Conservation (phyloP, 2,797 vertebrate species). For the Iguana delicatissima region DNA sequence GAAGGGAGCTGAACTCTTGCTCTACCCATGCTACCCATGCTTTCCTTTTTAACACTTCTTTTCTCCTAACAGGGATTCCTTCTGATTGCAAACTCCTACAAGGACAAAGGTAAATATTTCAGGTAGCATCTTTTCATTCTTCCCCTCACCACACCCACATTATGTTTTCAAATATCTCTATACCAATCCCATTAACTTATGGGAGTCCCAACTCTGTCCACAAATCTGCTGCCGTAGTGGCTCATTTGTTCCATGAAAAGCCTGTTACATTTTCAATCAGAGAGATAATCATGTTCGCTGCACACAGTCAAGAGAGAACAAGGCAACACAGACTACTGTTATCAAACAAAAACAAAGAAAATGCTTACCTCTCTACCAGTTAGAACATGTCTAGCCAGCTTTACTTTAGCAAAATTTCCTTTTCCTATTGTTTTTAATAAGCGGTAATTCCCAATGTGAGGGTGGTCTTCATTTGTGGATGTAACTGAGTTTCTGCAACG, state of each 20-base stretch:
- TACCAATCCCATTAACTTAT: background rate
- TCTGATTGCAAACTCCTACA: background rate
- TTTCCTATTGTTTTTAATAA: conserved; percentile 97
- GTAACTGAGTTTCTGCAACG: conserved; percentile 93
- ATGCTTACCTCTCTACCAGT: conserved; percentile 94
- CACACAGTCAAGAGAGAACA: conserved; percentile 21
- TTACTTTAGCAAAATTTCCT: conserved; percentile 97
- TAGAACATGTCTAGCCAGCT: conserved; percentile 92
- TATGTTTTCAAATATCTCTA: background rate
- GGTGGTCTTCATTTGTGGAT: conserved; percentile 91
- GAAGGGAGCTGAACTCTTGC: background rate
- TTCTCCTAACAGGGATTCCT: background rate
- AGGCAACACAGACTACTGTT: background rate
- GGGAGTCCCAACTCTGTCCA: background rate
- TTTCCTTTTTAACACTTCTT: background rate
- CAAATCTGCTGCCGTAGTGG: too few species aligned
- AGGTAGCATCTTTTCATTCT: background rate
- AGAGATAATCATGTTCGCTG: background rate
- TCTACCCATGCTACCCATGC: background rate
- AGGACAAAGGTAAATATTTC: background rate
- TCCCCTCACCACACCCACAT: background rate
- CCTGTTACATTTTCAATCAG: conserved; percentile 7
- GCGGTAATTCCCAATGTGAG: conserved; percentile 95
- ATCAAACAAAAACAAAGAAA: background rate
- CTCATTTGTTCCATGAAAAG: conserved; percentile 2